A percentile compares a stretch with the other conserved stretches of the same genome.
Conservation (phyloP, 1,140 invertebrate species). For the Polypedilum pembai region DNA sequence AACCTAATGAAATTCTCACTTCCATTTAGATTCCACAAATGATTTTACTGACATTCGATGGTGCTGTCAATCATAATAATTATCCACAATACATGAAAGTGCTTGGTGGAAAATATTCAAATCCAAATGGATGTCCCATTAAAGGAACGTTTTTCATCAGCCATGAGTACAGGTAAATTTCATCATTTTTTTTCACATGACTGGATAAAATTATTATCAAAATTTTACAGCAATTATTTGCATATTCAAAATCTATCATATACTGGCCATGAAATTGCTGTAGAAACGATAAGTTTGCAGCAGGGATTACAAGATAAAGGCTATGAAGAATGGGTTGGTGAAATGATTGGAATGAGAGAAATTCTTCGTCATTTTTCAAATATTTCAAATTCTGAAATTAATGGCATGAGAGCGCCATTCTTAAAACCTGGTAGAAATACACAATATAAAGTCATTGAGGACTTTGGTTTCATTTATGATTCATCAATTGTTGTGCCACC, state of each 20-base stretch:
- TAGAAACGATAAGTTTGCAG: constrained; percentile 77
- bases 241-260: constrained; percentile 82
- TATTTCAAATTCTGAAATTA: constrained; percentile 70
- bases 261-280: constrained; percentile 85
- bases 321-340: constrained; percentile 84
- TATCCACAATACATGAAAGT: constrained; percentile 81
- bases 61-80: constrained; percentile 86
- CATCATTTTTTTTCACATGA: background rate
- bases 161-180: constrained; percentile 70
- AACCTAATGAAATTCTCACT: background rate
- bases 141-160: constrained; percentile 90
- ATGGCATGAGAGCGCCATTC: constrained; percentile 83
- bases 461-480: constrained; percentile 88
- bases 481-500: constrained; percentile 82
- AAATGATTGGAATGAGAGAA: constrained; percentile 90
- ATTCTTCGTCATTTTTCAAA: constrained; percentile 76
- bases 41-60: constrained; percentile 87
- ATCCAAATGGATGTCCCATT: constrained; percentile 84
- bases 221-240: constrained; percentile 70
- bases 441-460: constrained; percentile 83
- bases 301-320: constrained; percentile 77
- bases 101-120: constrained; percentile 67
- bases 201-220: constrained; percentile 30
- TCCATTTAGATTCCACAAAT: constrained; percentile 80
- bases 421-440: constrained; percentile 84